Base-by-base conservation (phyloP, 2,797 vertebrate species). In the Peromyscus aztecus region DNA sequence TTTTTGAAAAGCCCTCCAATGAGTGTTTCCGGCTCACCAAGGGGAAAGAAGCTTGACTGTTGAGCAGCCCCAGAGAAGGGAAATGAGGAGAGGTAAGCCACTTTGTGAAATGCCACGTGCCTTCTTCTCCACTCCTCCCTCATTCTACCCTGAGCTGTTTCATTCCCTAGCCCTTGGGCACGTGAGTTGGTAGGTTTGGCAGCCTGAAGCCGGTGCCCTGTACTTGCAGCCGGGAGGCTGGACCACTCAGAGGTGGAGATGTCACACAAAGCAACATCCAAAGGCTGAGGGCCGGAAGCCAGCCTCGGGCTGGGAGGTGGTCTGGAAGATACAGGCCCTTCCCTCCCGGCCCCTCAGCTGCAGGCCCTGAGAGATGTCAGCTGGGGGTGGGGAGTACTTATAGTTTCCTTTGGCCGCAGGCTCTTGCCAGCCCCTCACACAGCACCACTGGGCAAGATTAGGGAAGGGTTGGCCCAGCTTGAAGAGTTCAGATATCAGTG, bases 271-370 rank as follows among this genome's bases (percentile, higher is more conserved):
- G 52, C 31, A 52, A 12, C 78, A 5, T 90, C 91, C 65, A 93
- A 87, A 97, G 84, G 59, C 85, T 6, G 75, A 96, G 57, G 49
- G 76, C 40, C 0, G 92, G 92, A 97, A 97, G 92, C 84, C 52
- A 34, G 29, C 81, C 29, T 31, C 73, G 2, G 83, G 5, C 3
- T 61, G 83, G 61, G 96, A 87, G 40, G 40, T 57, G 67, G 83
- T 73, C 87, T 10, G 6, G 69, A 77, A 94, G 57, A 77, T 71
- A 96, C 98, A 98, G 98, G 90, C 98, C 97, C 94, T 98, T 98
- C 96, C 96, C 69, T 4, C 31, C 75, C 91, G 73, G 65, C 63
- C 96, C 55, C 29, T 65, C 97, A 89, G 77, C 95, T 97, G 94
- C 31, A 29, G 91, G 81, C 87, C 95, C 97, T 76, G 24, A 17